Conservation (phyloP, 30 jellyfish, hydroid and myxozoan species). For the Aurelia coerulea region DNA sequence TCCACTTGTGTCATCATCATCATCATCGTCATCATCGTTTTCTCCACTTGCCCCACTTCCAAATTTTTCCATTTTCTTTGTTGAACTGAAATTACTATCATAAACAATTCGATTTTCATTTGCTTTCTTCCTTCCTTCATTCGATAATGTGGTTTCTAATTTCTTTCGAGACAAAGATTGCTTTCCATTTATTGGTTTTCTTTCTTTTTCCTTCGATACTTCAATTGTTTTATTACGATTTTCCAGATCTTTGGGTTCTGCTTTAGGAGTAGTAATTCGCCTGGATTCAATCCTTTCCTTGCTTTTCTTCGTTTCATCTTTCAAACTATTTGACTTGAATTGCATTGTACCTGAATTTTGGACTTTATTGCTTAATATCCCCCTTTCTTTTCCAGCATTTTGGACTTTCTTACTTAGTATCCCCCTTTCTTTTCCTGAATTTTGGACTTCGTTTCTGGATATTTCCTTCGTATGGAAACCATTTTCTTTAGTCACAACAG, state of each 20-base stretch:
- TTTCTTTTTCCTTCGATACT: not conserved
- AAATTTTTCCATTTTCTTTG: constrained; percentile 9
- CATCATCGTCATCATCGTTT: no score
- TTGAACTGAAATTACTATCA: constrained; percentile 28
- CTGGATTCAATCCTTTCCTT: not conserved
- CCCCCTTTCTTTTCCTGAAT: not conserved
- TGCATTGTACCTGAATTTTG: not conserved
- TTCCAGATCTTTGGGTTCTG: not conserved
- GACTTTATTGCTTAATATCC: not conserved
- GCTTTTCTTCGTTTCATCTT: not conserved
- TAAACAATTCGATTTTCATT: constrained; percentile 22
- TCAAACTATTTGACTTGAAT: not conserved
- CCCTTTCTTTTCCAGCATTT: not conserved
- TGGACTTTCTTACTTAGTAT: not conserved
- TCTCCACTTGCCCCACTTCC: constrained; percentile 42
- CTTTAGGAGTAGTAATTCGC: not conserved
- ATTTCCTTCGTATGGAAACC: not conserved
- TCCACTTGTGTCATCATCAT: constrained; percentile 1
- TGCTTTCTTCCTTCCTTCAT: constrained; percentile 46
- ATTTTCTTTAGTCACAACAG: constrained; percentile 11
- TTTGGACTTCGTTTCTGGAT: not conserved
- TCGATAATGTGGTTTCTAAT: constrained; percentile 31
- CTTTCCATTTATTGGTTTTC: not conserved
- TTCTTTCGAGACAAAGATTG: constrained; percentile 2
- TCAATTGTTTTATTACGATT: not conserved